A percentile compares a stretch with the other conserved stretches of the same genome.
These are phyloP conservation scores for Troides helena DNA, from an alignment of 2,888 invertebrate species.

Conservation along the genomic window DNA sequence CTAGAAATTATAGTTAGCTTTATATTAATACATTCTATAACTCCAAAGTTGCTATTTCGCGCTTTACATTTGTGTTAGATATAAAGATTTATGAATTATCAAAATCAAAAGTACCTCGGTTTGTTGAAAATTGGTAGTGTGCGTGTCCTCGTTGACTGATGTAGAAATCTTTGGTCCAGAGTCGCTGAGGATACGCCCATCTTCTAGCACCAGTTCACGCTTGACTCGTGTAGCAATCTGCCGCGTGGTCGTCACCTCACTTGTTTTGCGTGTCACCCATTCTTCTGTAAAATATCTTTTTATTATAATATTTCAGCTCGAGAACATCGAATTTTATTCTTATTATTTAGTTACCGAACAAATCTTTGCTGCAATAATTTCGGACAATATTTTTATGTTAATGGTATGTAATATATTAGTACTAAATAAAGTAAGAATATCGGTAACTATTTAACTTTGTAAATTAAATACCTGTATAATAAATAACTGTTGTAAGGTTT, in stretches of 20 bases:
- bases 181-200: conserved; percentile 93
- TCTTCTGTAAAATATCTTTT: conserved; percentile 84
- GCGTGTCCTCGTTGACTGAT: conserved; percentile 94
- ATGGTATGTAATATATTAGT: no score
- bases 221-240: conserved; percentile 95
- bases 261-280: conserved; percentile 95
- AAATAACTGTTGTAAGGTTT: background rate
- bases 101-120: conserved; percentile 82
- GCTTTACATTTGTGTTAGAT: background rate
- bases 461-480: no score
- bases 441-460: no score
- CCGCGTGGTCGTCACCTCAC: conserved; percentile 92
- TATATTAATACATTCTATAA: background rate
- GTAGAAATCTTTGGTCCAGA: conserved; percentile 94
- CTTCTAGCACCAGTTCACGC: conserved; percentile 92
- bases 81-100: background rate
- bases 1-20: background rate
- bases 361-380: no score
- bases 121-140: conserved; percentile 93
- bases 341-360: background rate
- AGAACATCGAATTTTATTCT: background rate
- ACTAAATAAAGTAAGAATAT: no score
- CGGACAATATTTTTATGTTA: no score
- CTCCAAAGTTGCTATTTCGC: background rate
- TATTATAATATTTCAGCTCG: background rate